Base-by-base conservation (phyloP, 2,888 invertebrate species). In the Xestia sexstrigata region DNA sequence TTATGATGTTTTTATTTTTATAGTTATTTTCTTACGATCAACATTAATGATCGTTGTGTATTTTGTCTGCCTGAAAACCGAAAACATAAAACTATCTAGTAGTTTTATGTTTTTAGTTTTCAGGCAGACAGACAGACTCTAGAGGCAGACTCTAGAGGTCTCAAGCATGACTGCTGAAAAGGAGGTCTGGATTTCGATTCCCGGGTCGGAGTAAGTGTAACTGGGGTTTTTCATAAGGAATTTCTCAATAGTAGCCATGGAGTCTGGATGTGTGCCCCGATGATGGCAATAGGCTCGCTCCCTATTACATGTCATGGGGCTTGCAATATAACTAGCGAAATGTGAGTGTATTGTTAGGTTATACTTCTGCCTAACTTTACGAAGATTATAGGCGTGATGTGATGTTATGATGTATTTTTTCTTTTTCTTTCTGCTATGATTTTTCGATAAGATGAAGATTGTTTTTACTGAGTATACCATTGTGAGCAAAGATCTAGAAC, bases 1-100 rank as follows among this genome's bases (percentile, higher is more conserved):
- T 63, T 65, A 23, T 49, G 7, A 30, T 69, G 42, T 68, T 62
- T n/a, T 71, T 67, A 52, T 63, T 74, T 74, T 66, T 47, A 13
- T 47, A n/a, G 47, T 47, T 63, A 55, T 71, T 9, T 82, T 65
- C 15, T 49, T 23, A 39, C 20, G 52, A 60, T 45, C 49, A 58
- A 72, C 60, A 58, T 42, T 45, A 72, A 52, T 60, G 66, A 52
- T 23, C 15, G 15, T 72, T 67, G 20, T n/a, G 30, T 47, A 15
- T 9, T 62, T 17, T 62, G 4, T 30, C 30, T 20, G 20, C 9
- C 1, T n/a, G n/a, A n/a, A n/a, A n/a, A n/a, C n/a, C n/a, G n/a
- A n/a, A n/a, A n/a, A n/a, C n/a, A n/a, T n/a, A n/a, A n/a, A n/a
- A n/a, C n/a, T n/a, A n/a, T n/a, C n/a, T n/a, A n/a, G n/a, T n/a